These are phyloP conservation scores for Tolypeutes matacus DNA, from an alignment of 2,797 vertebrate genomes.

Conservation along the genomic window DNA sequence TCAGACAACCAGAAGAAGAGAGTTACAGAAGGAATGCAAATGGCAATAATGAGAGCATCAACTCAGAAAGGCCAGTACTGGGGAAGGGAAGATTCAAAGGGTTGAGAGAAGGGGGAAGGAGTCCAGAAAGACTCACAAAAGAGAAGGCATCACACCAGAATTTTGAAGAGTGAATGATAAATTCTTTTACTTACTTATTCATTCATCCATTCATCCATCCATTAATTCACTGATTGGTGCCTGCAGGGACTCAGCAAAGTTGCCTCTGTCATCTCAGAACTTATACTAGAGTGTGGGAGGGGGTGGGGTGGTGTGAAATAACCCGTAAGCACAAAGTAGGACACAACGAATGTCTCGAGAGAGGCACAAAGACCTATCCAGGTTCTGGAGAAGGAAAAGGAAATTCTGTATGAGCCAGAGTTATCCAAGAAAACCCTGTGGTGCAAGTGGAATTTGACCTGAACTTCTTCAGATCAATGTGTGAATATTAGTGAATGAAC, in stretches of 20 bases:
- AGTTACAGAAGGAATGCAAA: not conserved
- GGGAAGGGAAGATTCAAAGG: not conserved
- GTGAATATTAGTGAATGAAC: not conserved
- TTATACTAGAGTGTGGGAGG: too few relatives aligned
- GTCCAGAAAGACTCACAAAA: not conserved
- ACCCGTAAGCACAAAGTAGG: not conserved
- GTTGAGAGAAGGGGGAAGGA: too few relatives aligned
- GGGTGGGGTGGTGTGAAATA: not conserved
- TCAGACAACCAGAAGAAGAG: not conserved
- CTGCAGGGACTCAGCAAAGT: not conserved
- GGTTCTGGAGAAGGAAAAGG: not conserved
- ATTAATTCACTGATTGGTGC: not conserved
- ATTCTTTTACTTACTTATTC: not conserved
- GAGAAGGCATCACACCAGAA: not conserved
- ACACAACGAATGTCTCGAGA: not conserved
- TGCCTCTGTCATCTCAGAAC: not conserved
- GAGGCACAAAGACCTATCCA: fast-evolving
- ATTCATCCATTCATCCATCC: not conserved
- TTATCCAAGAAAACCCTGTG: not conserved
- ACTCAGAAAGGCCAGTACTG: not conserved
- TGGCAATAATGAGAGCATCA: not conserved
- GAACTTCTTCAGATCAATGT: not conserved
- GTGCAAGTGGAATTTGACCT: not conserved
- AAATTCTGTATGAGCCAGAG: not conserved
- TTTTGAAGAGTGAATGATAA: not conserved